phyloP scores from a whole-genome alignment of 1,140 invertebrate genomes.

The Linepithema humile region DNA sequence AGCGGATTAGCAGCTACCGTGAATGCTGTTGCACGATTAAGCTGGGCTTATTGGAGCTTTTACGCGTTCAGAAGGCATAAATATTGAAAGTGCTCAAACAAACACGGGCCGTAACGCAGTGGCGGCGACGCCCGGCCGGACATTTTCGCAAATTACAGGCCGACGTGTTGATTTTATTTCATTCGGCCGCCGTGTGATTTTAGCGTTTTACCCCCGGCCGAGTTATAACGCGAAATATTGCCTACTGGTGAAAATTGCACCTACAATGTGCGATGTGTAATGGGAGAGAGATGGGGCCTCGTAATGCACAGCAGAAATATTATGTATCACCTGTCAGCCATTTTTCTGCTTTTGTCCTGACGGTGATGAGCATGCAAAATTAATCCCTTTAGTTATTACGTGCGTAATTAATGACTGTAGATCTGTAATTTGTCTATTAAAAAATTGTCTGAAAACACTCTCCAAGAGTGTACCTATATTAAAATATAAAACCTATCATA shows the following conservation, averaged over 20 bases:
- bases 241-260: slow-evolving; percentile 12
- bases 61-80: slow-evolving; percentile 47
- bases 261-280: not conserved
- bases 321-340: not conserved
- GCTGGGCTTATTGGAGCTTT: slow-evolving; percentile 62
- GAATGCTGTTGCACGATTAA: slow-evolving; percentile 61
- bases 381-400: no score
- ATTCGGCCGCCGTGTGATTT: slow-evolving; percentile 42
- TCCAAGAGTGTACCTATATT: no score
- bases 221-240: slow-evolving; percentile 23
- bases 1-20: slow-evolving; percentile 64
- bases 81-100: slow-evolving; percentile 49
- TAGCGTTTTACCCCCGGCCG: slow-evolving; percentile 26
- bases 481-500: no score
- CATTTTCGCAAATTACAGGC: slow-evolving; percentile 53
- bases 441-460: no score
- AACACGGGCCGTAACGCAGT: slow-evolving; percentile 28
- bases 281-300: not conserved
- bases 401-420: no score
- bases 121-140: slow-evolving; percentile 44
- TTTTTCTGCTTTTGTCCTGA: not conserved
- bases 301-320: not conserved
- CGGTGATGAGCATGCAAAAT: no score
- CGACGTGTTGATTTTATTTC: slow-evolving; percentile 53
- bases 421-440: no score